Percentiles rank a stretch among this genome's conserved stretches.
These are phyloP conservation scores for Hemichromis elongatus DNA, from an alignment of 2,113 vertebrate species.

Conservation along the genomic window DNA sequence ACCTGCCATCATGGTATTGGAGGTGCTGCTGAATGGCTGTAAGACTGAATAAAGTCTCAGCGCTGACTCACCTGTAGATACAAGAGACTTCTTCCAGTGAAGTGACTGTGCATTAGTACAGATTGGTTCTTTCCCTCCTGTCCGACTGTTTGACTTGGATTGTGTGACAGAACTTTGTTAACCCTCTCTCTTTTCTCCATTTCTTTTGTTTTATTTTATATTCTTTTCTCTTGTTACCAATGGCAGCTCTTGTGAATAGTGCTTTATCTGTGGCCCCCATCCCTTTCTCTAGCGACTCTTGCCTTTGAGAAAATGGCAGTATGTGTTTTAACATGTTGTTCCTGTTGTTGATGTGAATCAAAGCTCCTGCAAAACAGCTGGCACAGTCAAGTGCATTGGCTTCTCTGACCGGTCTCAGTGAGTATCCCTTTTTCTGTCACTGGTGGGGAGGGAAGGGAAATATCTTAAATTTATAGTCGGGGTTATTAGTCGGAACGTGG, in stretches of 20 bases:
- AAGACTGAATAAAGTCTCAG: conserved; percentile 32
- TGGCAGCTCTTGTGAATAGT: conserved; percentile 89
- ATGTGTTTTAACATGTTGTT: conserved; percentile 99
- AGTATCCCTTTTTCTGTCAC: conserved; percentile 82
- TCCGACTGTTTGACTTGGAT: conserved; percentile 66
- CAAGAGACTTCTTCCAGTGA: conserved; percentile 29
- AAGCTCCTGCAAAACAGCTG: conserved; percentile 99
- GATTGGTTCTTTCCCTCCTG: conserved; percentile 59
- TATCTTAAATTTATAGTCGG: background rate
- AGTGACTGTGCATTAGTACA: conserved; percentile 69
- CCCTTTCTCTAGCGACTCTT: conserved; percentile 84
- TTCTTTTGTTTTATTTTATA: conserved; percentile 62
- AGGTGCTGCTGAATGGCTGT: conserved; percentile 31
- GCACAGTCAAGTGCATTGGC: conserved; percentile 99
- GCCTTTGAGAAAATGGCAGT: conserved; percentile 98
- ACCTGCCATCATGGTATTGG: conserved; percentile 10
- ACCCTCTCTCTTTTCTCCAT: conserved; percentile 79
- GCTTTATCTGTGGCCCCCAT: conserved; percentile 86
- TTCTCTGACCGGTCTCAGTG: conserved; percentile 99
- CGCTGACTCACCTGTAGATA: conserved; percentile 14
- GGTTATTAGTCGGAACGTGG: background rate
- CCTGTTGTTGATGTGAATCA: conserved; percentile 99
- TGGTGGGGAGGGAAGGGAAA: conserved; percentile 72
- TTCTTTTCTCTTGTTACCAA: conserved; percentile 87
- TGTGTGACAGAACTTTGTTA: conserved; percentile 64